Evolutionary conservation across 2,113 vertebrate species (phyloP), one percentile per base, ranked within the genome.

Genomic region (Myotis yumanensis): DNA sequence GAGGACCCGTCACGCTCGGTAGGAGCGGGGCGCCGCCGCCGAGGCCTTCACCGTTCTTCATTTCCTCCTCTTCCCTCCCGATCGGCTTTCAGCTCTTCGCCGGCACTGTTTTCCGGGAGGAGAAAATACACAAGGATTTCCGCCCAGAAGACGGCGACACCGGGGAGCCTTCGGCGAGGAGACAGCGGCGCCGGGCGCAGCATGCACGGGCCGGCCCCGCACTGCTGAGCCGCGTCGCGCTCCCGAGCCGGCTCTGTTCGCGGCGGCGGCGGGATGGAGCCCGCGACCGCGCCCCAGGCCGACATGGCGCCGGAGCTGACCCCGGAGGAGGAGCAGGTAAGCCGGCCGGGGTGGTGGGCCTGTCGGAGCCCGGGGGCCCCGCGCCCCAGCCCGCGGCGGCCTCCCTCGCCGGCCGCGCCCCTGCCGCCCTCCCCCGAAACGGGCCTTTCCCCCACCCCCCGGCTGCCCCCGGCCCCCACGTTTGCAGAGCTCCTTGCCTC

Each of bases 281-380:
- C 94, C 37, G 81, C 87, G 93, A 35, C 96, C 94, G 96, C 96
- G 93, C 96, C 97, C 95, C 89, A 71, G 94, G 90, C 85, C 93
- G 96, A 96, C 97, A 98, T 98, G 98, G 98, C 98, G 94, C 98
- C 98, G 69, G 97, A 98, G 95, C 97, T 98, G 96, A 98, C 98
- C 96, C 97, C 97, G 40, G 98, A 98, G 96, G 98, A 98, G 97
- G 98, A 98, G 97, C 98, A 98, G 98, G 98, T 98, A 98, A 94
- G 97, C 72, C 2, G 89, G 68, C 52, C 66, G 40, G 79, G 5
- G 80, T 52, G 64, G 96, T 73, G 97, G 97, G 96, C 96, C 96
- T 96, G 97, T 95, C 69, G 62, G 68, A 81, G 76, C 62, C 59
- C 91, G 20, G 66, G 66, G 66, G 87, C 83, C 94, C 89, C 76